Evolutionary conservation across 2,888 invertebrate genomes (phyloP).

Genomic region (Ernsta delagoae): DNA sequence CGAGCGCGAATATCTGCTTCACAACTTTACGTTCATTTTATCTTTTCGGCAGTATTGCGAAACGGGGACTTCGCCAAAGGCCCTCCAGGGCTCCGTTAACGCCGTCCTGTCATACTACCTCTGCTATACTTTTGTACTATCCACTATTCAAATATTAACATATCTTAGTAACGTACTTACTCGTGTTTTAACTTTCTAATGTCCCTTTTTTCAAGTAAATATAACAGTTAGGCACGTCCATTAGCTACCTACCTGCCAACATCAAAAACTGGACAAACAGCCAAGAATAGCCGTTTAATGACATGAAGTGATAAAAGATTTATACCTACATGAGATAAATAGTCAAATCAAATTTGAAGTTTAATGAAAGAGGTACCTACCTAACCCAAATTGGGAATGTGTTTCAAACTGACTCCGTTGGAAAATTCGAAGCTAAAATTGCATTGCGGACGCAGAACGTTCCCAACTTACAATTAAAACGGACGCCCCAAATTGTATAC

Average conservation of each 20-base stretch:
- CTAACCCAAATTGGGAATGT: constrained; percentile 38
- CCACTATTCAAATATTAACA: constrained; percentile 79
- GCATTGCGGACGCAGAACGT: constrained; percentile 63
- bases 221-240: no score
- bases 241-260: no score
- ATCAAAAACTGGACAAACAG: no score
- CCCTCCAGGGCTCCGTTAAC: constrained; percentile 82
- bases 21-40: constrained; percentile 85
- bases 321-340: background rate
- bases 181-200: background rate
- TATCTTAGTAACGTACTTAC: constrained; percentile 13
- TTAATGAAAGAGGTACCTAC: constrained; percentile 26
- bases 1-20: constrained; percentile 79
- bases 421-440: constrained; percentile 70
- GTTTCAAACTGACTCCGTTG: constrained; percentile 33
- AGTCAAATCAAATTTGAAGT: constrained; percentile 15
- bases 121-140: constrained; percentile 65
- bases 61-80: constrained; percentile 76
- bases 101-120: constrained; percentile 66
- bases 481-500: constrained; percentile 83
- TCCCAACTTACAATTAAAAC: constrained; percentile 83
- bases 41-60: constrained; percentile 83
- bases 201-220: background rate
- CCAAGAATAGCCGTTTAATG: no score
- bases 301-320: no score